These are phyloP conservation scores for Brachionus sp. DNA, from an alignment of 1,140 invertebrate genomes.

Conservation along the genomic window DNA sequence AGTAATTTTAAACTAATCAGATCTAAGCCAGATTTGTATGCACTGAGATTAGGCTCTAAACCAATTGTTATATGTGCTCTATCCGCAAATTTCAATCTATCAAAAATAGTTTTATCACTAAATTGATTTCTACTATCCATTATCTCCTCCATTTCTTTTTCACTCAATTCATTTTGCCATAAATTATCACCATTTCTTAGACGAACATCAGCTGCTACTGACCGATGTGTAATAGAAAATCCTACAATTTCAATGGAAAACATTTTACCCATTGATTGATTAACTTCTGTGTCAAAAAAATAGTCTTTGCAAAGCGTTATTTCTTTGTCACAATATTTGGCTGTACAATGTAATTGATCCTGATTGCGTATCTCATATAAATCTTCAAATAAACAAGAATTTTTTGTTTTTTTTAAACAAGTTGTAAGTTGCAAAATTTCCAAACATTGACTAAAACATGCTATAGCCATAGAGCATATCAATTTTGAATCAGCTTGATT, in stretches of 20 bases:
- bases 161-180: constrained; percentile 30
- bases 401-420: background rate
- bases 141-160: background rate
- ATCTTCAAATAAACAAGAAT: background rate
- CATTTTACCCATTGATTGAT: background rate
- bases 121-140: background rate
- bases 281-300: background rate
- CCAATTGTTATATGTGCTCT: constrained; percentile 26
- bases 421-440: background rate
- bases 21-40: constrained; percentile 19
- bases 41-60: background rate
- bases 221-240: background rate
- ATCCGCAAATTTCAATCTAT: background rate
- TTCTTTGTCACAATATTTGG: constrained; percentile 14
- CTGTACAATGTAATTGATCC: constrained; percentile 18
- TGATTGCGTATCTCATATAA: background rate
- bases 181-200: background rate
- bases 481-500: constrained; percentile 47
- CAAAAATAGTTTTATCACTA: background rate
- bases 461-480: constrained; percentile 45
- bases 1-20: background rate
- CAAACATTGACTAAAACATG: constrained; percentile 36
- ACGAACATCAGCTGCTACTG: background rate
- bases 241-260: background rate
- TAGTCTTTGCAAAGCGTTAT: background rate